Evolutionary conservation across 2,113 vertebrate genomes (phyloP), one percentile per base, ranked within the genome.

Genomic region (Alaudala cheleensis): DNA sequence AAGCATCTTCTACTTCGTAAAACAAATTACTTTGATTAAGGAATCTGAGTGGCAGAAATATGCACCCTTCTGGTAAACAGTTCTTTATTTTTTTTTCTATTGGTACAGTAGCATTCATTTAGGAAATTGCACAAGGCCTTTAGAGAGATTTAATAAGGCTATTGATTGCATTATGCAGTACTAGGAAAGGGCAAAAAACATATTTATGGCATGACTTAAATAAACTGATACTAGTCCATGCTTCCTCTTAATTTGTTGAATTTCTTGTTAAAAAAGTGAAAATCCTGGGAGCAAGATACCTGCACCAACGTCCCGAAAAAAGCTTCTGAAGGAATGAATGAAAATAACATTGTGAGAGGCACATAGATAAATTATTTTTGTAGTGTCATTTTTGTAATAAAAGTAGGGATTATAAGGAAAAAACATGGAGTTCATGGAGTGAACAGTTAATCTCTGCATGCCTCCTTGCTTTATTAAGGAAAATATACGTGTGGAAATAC

Each of bases 11-110:
- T 76, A 23, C 23, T 65, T 54, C 39, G 31, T 88, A 60, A 80
- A 88, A 83, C 19, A 70, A 96, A 86, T 86, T 37, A 12, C n/a
- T 93, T 92, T 71, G 60, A 84, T 88, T 88, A 88, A 93, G 39
- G 60, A 88, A 71, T 82, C 31, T 40, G 51, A 76, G n/a, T 66
- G 34, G 34, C 61, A 94, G 72, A 84, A 94, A 78, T 86, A 61
- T 14, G 64, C 65, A 53, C 15, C 19, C n/a, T 66, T 66, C 50
- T 65, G 47, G 15, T 81, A 88, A 66, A 60, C 16, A 77, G 11
- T 39, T 88, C 0, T 31, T 37, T 11, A 14, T 44, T 40, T 33
- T 51, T 73, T n/a, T 29, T 11, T 1, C 54, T 88, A 50, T 67
- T 71, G 20, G 4, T 65, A 45, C 33, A 56, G 29, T 28, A 74